Base-by-base conservation (phyloP, 1,140 invertebrate species). In the Drosophila burlai region DNA sequence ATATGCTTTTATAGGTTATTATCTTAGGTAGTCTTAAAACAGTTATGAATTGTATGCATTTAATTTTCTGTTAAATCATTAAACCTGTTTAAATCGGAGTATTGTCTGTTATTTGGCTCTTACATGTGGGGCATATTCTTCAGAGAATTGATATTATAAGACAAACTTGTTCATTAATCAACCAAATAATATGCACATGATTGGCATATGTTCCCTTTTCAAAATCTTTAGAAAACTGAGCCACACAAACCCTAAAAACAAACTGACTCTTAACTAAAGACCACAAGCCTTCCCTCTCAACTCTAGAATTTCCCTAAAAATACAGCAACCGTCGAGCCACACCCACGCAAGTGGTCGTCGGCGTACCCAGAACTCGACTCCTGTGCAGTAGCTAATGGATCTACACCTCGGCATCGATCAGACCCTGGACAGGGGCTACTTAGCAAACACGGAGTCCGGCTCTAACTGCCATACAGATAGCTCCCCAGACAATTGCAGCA, bases 401-500 rank as follows among this genome's bases (percentile, higher is more conserved):
- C 72, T 83, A 83, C 84, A 87, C 83, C 83, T 86, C 66, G 63
- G 60, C 66, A 69, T 59, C 29, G 42, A 38, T 31, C 26, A 47
- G 69, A 38, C 58, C 63, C 24, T 38, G 46, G 21, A 50, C 57
- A 77, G 59, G 67, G 73, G 75, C 83, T 85, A 75, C 82, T 81
- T 83, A 66, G 69, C 64, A 67, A 78, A 78, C 46, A 78, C 36
- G 7, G 38, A 47, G 57, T 43, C 62, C 21, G 36, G 7, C 3
- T n/a, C 29, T 60, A 31, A 31, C 62, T 31, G 26, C 34, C 45
- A 26, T 36, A 31, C 59, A 47, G n/a, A 58, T 57, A 46, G 68
- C 80, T 89, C 81, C 84, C 77, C 73, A 87, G 84, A 87, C 84
- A 87, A 89, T 89, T 87, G 84, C 81, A 81, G 81, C 77, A 84